phyloP scores from a whole-genome alignment of 64 coral and sea anemone genomes.

The Astreopora myriophthalma region DNA sequence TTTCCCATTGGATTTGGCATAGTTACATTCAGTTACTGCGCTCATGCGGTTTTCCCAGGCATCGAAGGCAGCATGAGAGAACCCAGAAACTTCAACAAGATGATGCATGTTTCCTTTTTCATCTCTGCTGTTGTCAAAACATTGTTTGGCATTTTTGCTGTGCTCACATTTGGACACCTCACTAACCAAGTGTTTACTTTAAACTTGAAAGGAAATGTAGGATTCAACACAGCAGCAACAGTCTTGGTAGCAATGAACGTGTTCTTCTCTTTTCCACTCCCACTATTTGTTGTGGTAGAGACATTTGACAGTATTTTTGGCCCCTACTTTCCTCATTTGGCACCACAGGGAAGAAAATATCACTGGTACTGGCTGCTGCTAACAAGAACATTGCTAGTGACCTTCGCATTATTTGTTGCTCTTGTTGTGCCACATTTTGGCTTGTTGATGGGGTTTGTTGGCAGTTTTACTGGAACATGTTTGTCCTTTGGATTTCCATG shows the following conservation, averaged over 20 bases:
- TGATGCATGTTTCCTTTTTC: constrained; percentile 90
- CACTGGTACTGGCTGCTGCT: constrained; percentile 92
- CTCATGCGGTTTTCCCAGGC: constrained; percentile 93
- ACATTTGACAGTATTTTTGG: constrained; percentile 74
- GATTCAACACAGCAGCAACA: constrained; percentile 85
- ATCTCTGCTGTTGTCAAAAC: constrained; percentile 80
- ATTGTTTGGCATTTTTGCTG: constrained; percentile 79
- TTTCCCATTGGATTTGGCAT: constrained; percentile 96
- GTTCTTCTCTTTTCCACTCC: constrained; percentile 89
- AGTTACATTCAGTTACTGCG: constrained; percentile 93
- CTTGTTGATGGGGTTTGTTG: constrained; percentile 85
- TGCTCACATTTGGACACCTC: constrained; percentile 79
- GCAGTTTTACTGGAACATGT: constrained; percentile 91
- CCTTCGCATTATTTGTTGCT: constrained; percentile 76
- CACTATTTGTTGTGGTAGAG: constrained; percentile 92
- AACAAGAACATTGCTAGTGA: constrained; percentile 77
- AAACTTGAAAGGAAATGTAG: constrained; percentile 72
- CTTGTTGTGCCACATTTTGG: constrained; percentile 92
- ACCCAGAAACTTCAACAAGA: constrained; percentile 77
- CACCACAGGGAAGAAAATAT: constrained; percentile 58
- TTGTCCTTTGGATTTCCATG: constrained; percentile 92
- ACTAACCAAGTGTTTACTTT: constrained; percentile 93
- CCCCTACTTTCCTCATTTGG: constrained; percentile 80
- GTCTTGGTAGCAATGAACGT: constrained; percentile 82
- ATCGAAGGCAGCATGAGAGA: constrained; percentile 94